Evolutionary conservation across 2,113 vertebrate species (phyloP).

Genomic region (Tretioscincus oriximinensis): DNA sequence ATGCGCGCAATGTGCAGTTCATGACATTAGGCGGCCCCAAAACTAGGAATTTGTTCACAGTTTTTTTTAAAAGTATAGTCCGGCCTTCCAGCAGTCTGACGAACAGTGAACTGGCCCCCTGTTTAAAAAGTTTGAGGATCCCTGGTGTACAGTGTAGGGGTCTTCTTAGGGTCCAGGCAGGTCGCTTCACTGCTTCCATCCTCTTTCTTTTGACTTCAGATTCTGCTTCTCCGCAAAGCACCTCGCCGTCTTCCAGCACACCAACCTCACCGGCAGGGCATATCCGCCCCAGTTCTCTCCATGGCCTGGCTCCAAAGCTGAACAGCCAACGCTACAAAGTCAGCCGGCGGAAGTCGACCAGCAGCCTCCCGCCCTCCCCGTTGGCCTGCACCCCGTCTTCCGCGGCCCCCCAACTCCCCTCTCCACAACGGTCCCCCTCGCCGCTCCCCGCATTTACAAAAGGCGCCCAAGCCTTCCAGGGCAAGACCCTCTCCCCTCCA

Average conservation of each 20-base stretch:
- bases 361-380: constrained; percentile 94
- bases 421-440: constrained; percentile 87
- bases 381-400: constrained; percentile 87
- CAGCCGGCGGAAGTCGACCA: constrained; percentile 93
- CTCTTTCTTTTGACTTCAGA: constrained; percentile 72
- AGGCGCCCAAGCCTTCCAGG: constrained; percentile 78
- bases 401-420: constrained; percentile 75
- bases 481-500: constrained; percentile 86
- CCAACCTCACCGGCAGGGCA: constrained; percentile 90
- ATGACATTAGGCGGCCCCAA: too few relatives aligned
- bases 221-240: constrained; percentile 84
- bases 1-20: too few relatives aligned
- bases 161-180: too few relatives aligned
- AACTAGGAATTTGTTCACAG: too few relatives aligned
- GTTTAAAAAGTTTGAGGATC: too few relatives aligned
- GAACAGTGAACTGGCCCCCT: too few relatives aligned
- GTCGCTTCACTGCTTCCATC: background rate
- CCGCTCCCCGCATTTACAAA: constrained; percentile 82
- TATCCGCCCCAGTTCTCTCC: constrained; percentile 91
- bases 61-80: too few relatives aligned
- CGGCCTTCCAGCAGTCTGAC: too few relatives aligned
- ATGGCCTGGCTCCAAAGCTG: constrained; percentile 90
- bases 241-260: constrained; percentile 89
- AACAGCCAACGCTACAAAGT: constrained; percentile 85
- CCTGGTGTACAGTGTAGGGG: too few relatives aligned